Evolutionary conservation across 2,888 invertebrate species (phyloP).

Genomic region (Brachypterus glaber): DNA sequence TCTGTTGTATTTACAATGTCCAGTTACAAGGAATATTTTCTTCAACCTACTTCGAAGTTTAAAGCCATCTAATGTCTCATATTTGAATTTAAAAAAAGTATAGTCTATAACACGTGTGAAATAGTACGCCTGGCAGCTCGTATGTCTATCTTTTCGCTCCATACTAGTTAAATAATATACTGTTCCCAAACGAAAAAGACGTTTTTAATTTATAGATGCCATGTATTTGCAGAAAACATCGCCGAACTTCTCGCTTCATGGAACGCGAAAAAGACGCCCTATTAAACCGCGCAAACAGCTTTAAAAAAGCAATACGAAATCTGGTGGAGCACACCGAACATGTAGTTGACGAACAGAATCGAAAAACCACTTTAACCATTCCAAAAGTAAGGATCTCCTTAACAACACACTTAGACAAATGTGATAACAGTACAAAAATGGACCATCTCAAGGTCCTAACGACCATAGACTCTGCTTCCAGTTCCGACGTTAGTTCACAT

Average conservation of each 20-base stretch:
- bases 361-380: conserved; percentile 28
- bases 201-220: no score
- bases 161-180: no score
- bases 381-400: conserved; percentile 35
- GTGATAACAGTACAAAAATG: conserved; percentile 28
- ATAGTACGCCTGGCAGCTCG: no score
- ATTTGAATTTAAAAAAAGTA: no score
- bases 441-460: conserved; percentile 39
- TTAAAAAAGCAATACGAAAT: conserved; percentile 71
- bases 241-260: conserved; percentile 41
- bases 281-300: conserved; percentile 64
- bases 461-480: conserved; percentile 40
- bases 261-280: conserved; percentile 48
- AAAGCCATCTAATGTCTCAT: no score
- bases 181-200: no score
- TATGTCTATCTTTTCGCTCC: no score
- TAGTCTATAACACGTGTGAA: no score
- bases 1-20: no score
- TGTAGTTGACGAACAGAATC: conserved; percentile 52
- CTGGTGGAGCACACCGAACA: conserved; percentile 73
- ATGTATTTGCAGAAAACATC: conserved; percentile 37
- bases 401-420: conserved; percentile 31
- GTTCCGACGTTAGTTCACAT: conserved; percentile 42
- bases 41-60: no score
- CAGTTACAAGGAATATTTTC: no score